Conservation (phyloP, 2,113 vertebrate genomes). For the Chauna torquata region DNA sequence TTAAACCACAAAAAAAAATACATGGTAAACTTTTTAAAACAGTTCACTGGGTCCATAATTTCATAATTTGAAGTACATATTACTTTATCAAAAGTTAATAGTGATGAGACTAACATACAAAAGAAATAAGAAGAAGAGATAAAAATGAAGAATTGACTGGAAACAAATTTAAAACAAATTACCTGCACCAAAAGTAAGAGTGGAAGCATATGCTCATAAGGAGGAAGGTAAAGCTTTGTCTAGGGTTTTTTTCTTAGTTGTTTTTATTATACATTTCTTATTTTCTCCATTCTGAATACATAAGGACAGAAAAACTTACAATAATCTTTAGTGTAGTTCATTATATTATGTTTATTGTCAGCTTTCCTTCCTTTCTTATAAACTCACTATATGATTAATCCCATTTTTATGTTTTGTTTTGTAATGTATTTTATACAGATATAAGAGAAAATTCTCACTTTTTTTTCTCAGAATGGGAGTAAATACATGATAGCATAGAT, state of each 20-base stretch:
- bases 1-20: background rate
- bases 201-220: background rate
- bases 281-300: background rate
- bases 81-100: background rate
- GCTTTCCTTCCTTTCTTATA: background rate
- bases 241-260: background rate
- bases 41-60: rapidly evolving
- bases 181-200: background rate
- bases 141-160: background rate
- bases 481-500: background rate
- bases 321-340: background rate
- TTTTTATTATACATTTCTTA: background rate
- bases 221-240: background rate
- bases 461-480: background rate
- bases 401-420: background rate
- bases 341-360: background rate
- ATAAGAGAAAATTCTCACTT: background rate
- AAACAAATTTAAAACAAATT: background rate
- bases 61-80: background rate
- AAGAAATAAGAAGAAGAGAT: background rate
- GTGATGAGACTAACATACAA: background rate
- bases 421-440: background rate
- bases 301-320: background rate
- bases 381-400: background rate
- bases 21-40: rapidly evolving